Conservation (phyloP, 2,888 invertebrate genomes). For the Axea sp. region DNA sequence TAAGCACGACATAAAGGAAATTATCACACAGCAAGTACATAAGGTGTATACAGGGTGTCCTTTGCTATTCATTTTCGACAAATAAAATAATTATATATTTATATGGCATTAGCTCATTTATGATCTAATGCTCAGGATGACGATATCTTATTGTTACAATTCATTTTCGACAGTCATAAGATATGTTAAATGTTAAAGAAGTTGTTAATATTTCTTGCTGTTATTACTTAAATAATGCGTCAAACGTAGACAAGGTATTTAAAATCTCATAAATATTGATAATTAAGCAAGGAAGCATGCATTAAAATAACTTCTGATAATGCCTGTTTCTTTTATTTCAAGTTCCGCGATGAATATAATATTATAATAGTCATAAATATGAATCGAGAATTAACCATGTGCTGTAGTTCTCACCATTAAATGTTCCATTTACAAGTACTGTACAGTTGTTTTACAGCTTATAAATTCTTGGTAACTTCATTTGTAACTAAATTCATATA, state of each 20-base stretch:
- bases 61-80: conserved; percentile 34
- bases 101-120: conserved; percentile 16
- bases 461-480: conserved; percentile 56
- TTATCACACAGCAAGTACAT: conserved; percentile 64
- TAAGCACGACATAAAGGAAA: conserved; percentile 74
- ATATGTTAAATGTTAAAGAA: too few relatives aligned
- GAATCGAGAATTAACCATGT: conserved; percentile 43
- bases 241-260: too few relatives aligned
- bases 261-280: too few relatives aligned
- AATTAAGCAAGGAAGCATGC: too few relatives aligned
- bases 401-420: conserved; percentile 42
- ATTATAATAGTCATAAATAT: conserved; percentile 50
- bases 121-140: too few relatives aligned
- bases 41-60: conserved; percentile 53
- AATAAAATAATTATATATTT: conserved; percentile 29
- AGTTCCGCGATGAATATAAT: conserved; percentile 31
- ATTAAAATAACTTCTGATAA: too few relatives aligned
- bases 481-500: conserved; percentile 40
- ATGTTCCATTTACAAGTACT: conserved; percentile 29
- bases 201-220: too few relatives aligned
- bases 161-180: too few relatives aligned
- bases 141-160: too few relatives aligned
- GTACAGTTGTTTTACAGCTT: conserved; percentile 39
- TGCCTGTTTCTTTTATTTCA: conserved; percentile 37
- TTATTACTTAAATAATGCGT: too few relatives aligned